phyloP scores from a whole-genome alignment of 2,888 invertebrate species.

The Eurois occulta region DNA sequence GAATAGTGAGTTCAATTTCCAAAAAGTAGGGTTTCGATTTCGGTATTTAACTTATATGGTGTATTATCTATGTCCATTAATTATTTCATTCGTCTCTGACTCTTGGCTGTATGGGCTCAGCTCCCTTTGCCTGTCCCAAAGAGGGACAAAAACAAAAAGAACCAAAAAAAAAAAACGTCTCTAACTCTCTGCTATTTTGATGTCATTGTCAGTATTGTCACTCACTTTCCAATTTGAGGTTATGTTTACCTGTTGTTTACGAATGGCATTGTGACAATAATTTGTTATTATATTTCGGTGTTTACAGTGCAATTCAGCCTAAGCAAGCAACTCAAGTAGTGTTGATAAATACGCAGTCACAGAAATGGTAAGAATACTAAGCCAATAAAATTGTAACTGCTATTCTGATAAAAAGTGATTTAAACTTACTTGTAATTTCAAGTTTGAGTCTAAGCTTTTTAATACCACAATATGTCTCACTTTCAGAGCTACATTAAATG shows the following conservation, averaged over 20 bases:
- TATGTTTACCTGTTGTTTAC: slow-evolving; percentile 19
- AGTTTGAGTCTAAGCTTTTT: not conserved
- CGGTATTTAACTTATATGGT: too few relatives aligned
- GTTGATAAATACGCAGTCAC: slow-evolving; percentile 1
- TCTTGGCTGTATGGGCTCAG: too few relatives aligned
- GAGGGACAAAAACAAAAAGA: too few relatives aligned
- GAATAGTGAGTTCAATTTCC: too few relatives aligned
- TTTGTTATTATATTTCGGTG: slow-evolving; percentile 12
- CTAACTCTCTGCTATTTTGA: too few relatives aligned
- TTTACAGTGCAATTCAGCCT: not conserved
- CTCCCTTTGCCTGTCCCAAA: too few relatives aligned
- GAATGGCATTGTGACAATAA: not conserved
- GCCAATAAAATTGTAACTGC: slow-evolving; percentile 1
- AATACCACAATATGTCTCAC: not conserved
- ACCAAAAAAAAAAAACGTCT: too few relatives aligned
- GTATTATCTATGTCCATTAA: too few relatives aligned
- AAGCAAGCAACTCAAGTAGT: not conserved
- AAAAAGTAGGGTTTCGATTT: too few relatives aligned
- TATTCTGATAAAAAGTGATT: not conserved
- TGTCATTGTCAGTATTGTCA: too few relatives aligned
- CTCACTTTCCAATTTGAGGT: slow-evolving; percentile 9
- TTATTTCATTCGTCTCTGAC: too few relatives aligned
- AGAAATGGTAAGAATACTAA: slow-evolving; percentile 43
- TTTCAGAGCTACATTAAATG: not conserved
- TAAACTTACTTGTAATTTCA: not conserved